Evolutionary conservation across 2,888 invertebrate genomes (phyloP).

Genomic region (Microctonus hyperodae): DNA sequence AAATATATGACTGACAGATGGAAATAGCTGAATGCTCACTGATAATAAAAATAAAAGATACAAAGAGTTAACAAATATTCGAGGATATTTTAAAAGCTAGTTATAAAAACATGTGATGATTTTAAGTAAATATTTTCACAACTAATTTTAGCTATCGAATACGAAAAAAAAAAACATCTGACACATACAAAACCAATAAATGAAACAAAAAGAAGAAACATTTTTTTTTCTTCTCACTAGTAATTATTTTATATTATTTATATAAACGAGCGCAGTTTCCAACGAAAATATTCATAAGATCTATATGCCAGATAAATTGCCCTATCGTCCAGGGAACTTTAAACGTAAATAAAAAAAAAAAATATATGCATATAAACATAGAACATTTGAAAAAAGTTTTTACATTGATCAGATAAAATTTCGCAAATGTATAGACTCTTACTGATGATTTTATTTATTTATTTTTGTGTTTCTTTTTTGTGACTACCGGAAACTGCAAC

Average conservation of each 20-base stretch:
- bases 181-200: background rate
- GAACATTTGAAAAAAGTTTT: constrained; percentile 3
- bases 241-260: background rate
- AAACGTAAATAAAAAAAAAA: constrained; percentile 8
- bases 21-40: too few species aligned
- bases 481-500: constrained; percentile 11
- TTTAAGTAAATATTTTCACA: background rate
- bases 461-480: too few species aligned
- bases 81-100: too few species aligned
- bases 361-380: background rate
- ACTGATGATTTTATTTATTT: constrained; percentile 2
- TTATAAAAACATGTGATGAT: too few species aligned
- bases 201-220: background rate
- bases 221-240: background rate
- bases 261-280: background rate
- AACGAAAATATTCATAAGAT: background rate
- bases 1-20: too few species aligned
- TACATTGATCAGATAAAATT: constrained; percentile 25
- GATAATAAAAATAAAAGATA: too few species aligned
- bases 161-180: background rate
- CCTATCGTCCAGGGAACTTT: background rate
- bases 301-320: background rate
- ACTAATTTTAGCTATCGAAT: background rate
- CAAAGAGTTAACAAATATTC: too few species aligned
- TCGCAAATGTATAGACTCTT: constrained; percentile 5